These are phyloP conservation scores for Acrocephalus scirpaceus DNA, from an alignment of 2,797 vertebrate species.

Conservation along the genomic window DNA sequence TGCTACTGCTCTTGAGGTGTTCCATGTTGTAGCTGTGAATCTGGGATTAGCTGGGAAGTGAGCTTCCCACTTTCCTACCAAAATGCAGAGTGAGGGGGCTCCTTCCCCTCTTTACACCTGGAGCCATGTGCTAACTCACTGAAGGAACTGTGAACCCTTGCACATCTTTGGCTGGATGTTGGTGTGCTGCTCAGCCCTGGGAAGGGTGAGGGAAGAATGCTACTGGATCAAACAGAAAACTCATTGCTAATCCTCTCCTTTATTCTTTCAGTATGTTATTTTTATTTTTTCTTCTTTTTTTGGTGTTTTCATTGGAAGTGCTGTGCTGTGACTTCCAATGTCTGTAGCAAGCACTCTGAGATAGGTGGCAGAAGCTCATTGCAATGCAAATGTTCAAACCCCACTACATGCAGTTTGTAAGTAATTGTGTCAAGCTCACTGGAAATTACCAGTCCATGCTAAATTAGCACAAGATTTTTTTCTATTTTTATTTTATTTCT, in stretches of 20 bases:
- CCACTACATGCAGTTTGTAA: background rate
- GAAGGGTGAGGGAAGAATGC: background rate
- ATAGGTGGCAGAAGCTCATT: constrained; percentile 3
- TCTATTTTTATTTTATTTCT: background rate
- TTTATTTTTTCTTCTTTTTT: too few relatives aligned
- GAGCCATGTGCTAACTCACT: background rate
- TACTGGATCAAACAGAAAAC: background rate
- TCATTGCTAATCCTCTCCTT: background rate
- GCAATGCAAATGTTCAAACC: background rate
- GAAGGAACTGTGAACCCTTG: background rate
- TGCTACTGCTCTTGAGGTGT: background rate
- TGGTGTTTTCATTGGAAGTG: background rate
- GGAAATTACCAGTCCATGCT: background rate
- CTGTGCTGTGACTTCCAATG: background rate
- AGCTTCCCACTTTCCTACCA: background rate
- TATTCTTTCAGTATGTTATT: background rate
- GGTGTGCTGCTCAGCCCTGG: background rate
- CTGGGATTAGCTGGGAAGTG: background rate
- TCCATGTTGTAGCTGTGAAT: background rate
- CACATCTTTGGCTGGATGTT: background rate
- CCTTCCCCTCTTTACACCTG: background rate
- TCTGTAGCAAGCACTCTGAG: background rate
- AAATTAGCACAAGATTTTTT: constrained; percentile 38
- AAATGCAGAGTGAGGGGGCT: background rate
- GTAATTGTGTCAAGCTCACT: constrained; percentile 44